Percentiles rank a stretch among this genome's conserved stretches.
Conservation (phyloP, 2,113 vertebrate genomes). For the Azemiops feae region DNA sequence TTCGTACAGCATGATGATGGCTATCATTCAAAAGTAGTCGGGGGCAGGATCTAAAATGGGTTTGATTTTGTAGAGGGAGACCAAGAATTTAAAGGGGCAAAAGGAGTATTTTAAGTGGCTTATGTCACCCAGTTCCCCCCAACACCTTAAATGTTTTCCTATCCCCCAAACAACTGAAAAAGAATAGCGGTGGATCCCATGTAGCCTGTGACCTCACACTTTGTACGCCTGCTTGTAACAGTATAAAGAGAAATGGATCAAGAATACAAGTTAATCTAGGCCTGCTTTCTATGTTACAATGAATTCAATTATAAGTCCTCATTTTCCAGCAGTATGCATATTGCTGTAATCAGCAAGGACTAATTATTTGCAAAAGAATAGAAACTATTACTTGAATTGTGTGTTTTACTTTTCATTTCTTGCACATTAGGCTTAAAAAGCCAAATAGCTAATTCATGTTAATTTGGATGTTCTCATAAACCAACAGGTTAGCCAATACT, state of each 20-base stretch:
- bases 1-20: neutral
- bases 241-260: neutral
- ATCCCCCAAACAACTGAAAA: neutral
- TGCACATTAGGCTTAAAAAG: neutral
- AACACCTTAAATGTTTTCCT: neutral
- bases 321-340: neutral
- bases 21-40: neutral
- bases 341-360: neutral
- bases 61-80: neutral
- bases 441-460: neutral
- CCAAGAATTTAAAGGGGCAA: neutral
- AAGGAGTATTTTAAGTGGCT: neutral
- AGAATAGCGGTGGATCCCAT: neutral
- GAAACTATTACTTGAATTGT: neutral
- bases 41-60: neutral
- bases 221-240: neutral
- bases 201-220: neutral
- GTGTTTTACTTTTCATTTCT: neutral
- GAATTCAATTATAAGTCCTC: neutral
- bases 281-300: neutral
- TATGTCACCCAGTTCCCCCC: neutral
- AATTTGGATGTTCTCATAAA: slow-evolving; percentile 29
- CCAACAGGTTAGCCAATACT: neutral
- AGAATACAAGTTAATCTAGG: neutral
- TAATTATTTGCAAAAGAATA: neutral